These are phyloP conservation scores for Lasioglossum calceatum DNA, from an alignment of 2,888 invertebrate species.

Conservation along the genomic window DNA sequence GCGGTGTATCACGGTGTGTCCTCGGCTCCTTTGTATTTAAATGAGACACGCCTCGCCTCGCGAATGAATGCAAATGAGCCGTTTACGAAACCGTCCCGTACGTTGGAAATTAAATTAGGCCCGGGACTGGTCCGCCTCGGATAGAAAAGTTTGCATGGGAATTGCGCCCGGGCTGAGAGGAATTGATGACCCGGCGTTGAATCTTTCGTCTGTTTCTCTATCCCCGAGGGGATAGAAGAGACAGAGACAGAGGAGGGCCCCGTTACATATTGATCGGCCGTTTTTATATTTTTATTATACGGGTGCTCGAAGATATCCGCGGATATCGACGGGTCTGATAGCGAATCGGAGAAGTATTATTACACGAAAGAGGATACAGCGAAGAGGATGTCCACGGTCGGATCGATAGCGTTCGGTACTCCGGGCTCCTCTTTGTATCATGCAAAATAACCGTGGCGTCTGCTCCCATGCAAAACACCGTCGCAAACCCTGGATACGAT, in stretches of 20 bases:
- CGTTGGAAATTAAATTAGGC: conserved; percentile 60
- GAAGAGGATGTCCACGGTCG: conserved; percentile 11
- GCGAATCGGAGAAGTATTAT: conserved; percentile 39
- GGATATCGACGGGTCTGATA: conserved; percentile 13
- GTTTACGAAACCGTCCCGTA: conserved; percentile 38
- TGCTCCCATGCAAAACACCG: conserved; percentile 6
- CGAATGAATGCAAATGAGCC: conserved; percentile 65
- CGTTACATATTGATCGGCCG: conserved; percentile 31
- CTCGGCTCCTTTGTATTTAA: conserved; percentile 67
- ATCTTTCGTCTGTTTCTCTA: not conserved
- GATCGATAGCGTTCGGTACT: conserved; percentile 29
- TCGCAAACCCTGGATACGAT: not conserved
- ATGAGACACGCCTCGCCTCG: conserved; percentile 46
- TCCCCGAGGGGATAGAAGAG: not conserved
- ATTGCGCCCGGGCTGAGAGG: conserved; percentile 28
- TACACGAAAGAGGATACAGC: not conserved
- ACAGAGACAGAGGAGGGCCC: not conserved
- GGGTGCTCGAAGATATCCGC: not conserved
- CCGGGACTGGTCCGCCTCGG: not conserved
- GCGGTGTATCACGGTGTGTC: conserved; percentile 35
- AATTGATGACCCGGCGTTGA: conserved; percentile 33
- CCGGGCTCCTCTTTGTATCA: conserved; percentile 25
- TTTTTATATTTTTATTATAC: conserved; percentile 45
- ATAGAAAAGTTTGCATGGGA: conserved; percentile 49
- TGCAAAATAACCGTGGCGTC: conserved; percentile 23